Percentiles rank a stretch among this genome's conserved stretches.
These are phyloP conservation scores for Heliconius congener DNA, from an alignment of 1,140 invertebrate species.

Conservation along the genomic window DNA sequence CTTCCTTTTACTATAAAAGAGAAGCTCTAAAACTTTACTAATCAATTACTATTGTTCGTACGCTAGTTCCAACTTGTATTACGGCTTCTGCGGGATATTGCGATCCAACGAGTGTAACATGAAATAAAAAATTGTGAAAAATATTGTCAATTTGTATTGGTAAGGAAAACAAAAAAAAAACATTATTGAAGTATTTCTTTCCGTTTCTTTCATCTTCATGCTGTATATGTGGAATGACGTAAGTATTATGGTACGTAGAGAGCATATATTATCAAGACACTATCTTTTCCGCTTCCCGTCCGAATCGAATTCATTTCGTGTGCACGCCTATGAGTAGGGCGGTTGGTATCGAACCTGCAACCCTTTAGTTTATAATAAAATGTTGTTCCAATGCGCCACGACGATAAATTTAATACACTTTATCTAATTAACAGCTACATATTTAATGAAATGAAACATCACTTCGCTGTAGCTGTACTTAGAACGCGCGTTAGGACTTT, in stretches of 20 bases:
- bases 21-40: not conserved
- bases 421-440: not conserved
- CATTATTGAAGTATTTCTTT: no score
- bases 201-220: no score
- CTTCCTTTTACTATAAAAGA: not conserved
- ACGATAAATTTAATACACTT: no score
- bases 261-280: no score
- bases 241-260: no score
- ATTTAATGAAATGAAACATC: not conserved
- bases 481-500: not conserved
- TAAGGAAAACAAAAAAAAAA: not conserved
- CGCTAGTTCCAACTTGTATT: not conserved
- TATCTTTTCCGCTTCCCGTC: no score
- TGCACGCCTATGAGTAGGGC: no score
- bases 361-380: no score
- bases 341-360: no score
- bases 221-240: no score
- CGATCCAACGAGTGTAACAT: not conserved
- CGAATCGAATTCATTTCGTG: no score
- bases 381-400: no score
- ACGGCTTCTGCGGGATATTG: not conserved
- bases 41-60: conserved; percentile 1
- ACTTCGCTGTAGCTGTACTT: not conserved
- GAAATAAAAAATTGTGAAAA: not conserved
- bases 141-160: not conserved